phyloP scores from a whole-genome alignment of 2,113 vertebrate genomes.

The Cheirogaleus medius region DNA sequence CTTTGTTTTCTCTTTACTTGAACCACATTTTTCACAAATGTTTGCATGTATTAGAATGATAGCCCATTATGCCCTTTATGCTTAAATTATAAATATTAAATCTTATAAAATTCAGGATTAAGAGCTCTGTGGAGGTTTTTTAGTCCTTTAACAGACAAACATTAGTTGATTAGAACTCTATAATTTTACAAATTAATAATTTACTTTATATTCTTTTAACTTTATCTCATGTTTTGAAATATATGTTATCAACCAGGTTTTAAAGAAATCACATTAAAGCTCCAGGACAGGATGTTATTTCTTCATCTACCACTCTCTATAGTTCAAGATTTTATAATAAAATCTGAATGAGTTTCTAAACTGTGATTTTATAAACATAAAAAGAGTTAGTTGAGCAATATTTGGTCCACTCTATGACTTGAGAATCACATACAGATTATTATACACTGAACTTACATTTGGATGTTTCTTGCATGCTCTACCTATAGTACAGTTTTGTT shows the following conservation, averaged over 20 bases:
- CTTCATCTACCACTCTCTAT: not conserved
- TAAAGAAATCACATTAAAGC: not conserved
- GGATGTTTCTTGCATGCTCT: not conserved
- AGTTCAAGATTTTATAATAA: conserved; percentile 8
- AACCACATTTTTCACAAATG: not conserved
- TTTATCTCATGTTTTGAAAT: not conserved
- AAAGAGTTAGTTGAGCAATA: not conserved
- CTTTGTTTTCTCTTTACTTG: not conserved
- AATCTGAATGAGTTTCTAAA: not conserved
- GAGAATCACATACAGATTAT: not conserved
- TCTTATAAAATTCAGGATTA: not conserved
- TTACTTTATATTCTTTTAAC: not conserved
- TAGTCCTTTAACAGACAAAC: not conserved
- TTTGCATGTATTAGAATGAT: not conserved
- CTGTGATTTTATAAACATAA: not conserved
- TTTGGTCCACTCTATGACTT: not conserved
- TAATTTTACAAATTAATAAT: not conserved
- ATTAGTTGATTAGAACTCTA: not conserved
- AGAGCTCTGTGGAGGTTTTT: not conserved
- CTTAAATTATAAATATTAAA: not conserved
- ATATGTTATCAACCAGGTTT: not conserved
- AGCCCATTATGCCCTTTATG: not conserved
- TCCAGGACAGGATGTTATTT: not conserved
- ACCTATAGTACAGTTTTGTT: not conserved
- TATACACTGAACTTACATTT: not conserved